Conservation (phyloP, 2,888 invertebrate species). For the Eupithecia pulchellata region DNA sequence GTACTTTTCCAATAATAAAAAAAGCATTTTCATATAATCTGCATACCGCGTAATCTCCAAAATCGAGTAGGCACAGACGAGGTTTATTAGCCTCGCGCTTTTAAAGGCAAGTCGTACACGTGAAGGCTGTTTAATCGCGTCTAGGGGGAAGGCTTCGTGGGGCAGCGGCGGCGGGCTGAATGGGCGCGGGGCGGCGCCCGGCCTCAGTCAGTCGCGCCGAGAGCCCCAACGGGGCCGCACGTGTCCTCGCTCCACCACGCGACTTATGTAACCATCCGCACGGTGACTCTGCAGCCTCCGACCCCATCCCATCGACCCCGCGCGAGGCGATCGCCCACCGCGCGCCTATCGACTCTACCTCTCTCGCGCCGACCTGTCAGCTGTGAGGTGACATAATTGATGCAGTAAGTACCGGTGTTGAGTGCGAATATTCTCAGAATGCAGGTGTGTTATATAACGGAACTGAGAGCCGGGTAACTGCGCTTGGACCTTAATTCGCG, state of each 20-base stretch:
- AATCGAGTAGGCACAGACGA: constrained; percentile 61
- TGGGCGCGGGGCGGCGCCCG: constrained; percentile 80
- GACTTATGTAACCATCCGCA: constrained; percentile 84
- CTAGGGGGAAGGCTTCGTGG: constrained; percentile 66
- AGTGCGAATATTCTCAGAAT: constrained; percentile 66
- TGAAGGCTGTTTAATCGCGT: constrained; percentile 78
- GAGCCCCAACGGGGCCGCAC: constrained; percentile 80
- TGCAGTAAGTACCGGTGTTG: constrained; percentile 80
- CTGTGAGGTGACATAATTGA: constrained; percentile 82
- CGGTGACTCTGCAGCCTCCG: constrained; percentile 82
- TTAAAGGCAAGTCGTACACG: constrained; percentile 66
- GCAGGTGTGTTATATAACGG: constrained; percentile 80
- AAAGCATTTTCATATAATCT: constrained; percentile 50
- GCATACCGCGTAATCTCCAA: constrained; percentile 58
- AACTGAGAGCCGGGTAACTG: constrained; percentile 43
- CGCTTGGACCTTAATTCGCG: constrained; percentile 40
- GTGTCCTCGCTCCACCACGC: constrained; percentile 74
- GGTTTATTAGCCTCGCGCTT: constrained; percentile 73
- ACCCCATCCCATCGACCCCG: constrained; percentile 68
- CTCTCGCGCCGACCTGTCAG: constrained; percentile 60
- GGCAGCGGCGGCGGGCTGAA: constrained; percentile 62
- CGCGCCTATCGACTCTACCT: constrained; percentile 60
- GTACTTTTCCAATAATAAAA: no score
- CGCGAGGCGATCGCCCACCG: constrained; percentile 50
- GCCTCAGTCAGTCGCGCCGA: constrained; percentile 76